Percentiles rank a stretch among this genome's conserved stretches.
Conservation (phyloP, 2,113 vertebrate genomes). For the Mormoops blainvillei region DNA sequence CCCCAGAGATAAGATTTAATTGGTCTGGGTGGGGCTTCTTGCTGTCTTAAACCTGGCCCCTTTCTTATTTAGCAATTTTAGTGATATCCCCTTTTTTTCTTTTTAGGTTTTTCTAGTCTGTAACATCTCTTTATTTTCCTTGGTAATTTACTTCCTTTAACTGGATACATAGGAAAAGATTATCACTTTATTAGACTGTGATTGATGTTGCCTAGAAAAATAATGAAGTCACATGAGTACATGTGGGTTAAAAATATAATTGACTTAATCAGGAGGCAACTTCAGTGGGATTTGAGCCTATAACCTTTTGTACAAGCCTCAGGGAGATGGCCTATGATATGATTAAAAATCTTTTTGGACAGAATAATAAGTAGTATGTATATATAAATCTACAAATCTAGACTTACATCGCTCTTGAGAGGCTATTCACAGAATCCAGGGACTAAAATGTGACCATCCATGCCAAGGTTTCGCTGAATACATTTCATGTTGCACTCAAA, state of each 20-base stretch:
- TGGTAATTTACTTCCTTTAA: constrained; percentile 21
- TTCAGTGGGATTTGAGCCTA: neutral
- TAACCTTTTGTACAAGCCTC: constrained; percentile 34
- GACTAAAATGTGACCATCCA: neutral
- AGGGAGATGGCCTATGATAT: neutral
- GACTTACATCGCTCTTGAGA: constrained; percentile 11
- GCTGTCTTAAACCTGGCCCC: neutral
- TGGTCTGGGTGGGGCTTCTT: neutral
- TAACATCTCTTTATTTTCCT: neutral
- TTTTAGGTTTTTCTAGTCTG: neutral
- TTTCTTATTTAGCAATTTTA: neutral
- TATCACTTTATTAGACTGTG: neutral
- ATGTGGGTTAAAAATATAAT: constrained; percentile 21
- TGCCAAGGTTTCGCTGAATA: neutral
- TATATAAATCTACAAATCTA: neutral
- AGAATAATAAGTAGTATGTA: neutral
- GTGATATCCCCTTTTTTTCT: neutral
- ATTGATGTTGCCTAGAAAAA: constrained; percentile 36
- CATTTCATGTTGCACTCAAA: neutral
- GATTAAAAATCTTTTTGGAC: constrained; percentile 15
- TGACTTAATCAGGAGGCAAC: neutral
- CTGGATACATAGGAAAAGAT: neutral
- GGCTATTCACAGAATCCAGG: neutral
- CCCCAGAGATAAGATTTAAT: neutral
- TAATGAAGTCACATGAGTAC: neutral